Percentiles rank a stretch among this genome's conserved stretches.
These are phyloP conservation scores for Damaliscus lunatus DNA, from an alignment of 2,113 vertebrate genomes.

Conservation along the genomic window DNA sequence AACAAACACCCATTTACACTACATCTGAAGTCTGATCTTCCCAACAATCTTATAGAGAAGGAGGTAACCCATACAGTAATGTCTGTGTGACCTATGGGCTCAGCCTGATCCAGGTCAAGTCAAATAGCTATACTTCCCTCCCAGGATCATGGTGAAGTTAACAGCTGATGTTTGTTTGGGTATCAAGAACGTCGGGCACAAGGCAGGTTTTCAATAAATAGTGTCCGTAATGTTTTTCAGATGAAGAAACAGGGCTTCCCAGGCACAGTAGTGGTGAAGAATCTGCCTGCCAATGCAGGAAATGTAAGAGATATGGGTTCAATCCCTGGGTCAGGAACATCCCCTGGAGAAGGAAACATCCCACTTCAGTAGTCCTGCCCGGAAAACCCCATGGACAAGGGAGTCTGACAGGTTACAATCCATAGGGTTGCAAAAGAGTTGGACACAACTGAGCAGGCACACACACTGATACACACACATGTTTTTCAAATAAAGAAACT, in stretches of 20 bases:
- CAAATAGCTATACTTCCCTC: too few species aligned
- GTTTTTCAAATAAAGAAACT: not conserved
- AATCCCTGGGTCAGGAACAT: not conserved
- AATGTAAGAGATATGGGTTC: not conserved
- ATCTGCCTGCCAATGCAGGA: not conserved
- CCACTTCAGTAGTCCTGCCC: not conserved
- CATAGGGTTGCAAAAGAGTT: not conserved
- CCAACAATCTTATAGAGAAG: too few species aligned
- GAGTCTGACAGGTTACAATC: not conserved
- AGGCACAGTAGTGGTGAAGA: not conserved
- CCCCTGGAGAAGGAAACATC: not conserved
- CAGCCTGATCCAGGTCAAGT: too few species aligned
- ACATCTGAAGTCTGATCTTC: too few species aligned
- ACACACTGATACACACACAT: not conserved
- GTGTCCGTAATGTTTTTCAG: rapidly evolving
- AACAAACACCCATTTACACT: rapidly evolving
- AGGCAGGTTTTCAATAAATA: too few species aligned
- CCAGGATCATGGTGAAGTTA: rapidly evolving
- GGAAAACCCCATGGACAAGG: not conserved
- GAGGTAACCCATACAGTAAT: rapidly evolving
- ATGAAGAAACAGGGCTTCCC: not conserved
- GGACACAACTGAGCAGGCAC: not conserved
- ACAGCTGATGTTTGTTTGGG: rapidly evolving
- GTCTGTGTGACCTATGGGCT: rapidly evolving
- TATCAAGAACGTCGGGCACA: rapidly evolving